These are phyloP conservation scores for Drosophila peninsularis DNA, from an alignment of 2,888 invertebrate species.

Conservation along the genomic window DNA sequence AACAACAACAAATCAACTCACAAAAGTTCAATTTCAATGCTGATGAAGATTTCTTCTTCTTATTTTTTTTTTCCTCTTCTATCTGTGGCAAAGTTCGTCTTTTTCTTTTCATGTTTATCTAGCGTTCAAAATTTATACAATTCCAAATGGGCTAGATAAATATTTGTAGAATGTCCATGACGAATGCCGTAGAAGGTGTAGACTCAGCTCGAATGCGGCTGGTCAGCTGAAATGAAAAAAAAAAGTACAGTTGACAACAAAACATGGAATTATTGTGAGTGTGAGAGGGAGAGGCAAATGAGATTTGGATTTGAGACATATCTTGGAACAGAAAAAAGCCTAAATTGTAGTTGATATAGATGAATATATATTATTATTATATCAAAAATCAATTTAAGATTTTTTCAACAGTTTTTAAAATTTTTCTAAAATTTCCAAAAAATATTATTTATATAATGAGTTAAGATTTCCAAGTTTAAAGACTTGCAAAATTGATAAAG, in stretches of 20 bases:
- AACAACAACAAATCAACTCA: slow-evolving; percentile 28
- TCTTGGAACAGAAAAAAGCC: too few relatives aligned
- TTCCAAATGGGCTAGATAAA: slow-evolving; percentile 69
- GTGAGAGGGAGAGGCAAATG: slow-evolving; percentile 1
- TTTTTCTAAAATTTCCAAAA: too few relatives aligned
- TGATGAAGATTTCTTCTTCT: slow-evolving; percentile 18
- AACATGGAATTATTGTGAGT: background rate
- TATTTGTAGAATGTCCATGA: slow-evolving; percentile 39
- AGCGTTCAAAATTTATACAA: slow-evolving; percentile 66
- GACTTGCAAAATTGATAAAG: too few relatives aligned
- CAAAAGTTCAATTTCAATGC: slow-evolving; percentile 33
- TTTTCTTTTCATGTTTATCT: slow-evolving; percentile 70
- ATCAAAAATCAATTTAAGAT: too few relatives aligned
- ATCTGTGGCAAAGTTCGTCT: slow-evolving; percentile 44
- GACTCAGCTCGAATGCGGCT: background rate
- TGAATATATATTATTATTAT: too few relatives aligned
- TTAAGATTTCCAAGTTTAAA: too few relatives aligned
- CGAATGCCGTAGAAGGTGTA: background rate
- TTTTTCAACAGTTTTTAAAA: too few relatives aligned
- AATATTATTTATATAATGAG: too few relatives aligned
- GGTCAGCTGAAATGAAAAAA: background rate
- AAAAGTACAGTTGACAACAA: slow-evolving; percentile 26
- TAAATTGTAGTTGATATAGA: too few relatives aligned
- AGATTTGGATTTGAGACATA: background rate
- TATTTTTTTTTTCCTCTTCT: background rate